Percentiles rank a stretch among this genome's conserved stretches.
These are phyloP conservation scores for Neocrepidodera transversa DNA, from an alignment of 2,888 invertebrate species.

Conservation along the genomic window DNA sequence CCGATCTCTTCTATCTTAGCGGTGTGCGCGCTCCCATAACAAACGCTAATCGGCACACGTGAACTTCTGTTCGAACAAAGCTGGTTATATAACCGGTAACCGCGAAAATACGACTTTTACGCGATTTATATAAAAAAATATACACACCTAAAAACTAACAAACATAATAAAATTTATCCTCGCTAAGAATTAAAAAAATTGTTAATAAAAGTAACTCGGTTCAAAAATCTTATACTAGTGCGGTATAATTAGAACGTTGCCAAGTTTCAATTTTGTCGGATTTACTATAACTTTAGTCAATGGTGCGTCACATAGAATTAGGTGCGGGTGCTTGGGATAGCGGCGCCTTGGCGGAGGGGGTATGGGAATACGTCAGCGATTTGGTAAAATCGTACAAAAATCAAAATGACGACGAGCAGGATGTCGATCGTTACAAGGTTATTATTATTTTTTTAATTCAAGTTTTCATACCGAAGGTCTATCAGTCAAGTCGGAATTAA, in stretches of 20 bases:
- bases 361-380: conserved; percentile 73
- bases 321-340: conserved; percentile 64
- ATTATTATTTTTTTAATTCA: not conserved
- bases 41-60: conserved; percentile 30
- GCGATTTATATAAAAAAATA: no score
- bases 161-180: no score
- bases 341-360: conserved; percentile 66
- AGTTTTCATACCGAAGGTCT: no score
- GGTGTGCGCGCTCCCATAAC: conserved; percentile 26
- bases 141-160: no score
- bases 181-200: no score
- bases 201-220: no score
- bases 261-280: not conserved
- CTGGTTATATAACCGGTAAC: conserved; percentile 4
- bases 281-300: conserved; percentile 35
- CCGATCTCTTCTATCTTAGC: conserved; percentile 25
- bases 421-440: conserved; percentile 40
- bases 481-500: no score
- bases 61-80: conserved; percentile 11
- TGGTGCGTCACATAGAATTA: conserved; percentile 57
- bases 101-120: no score
- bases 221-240: no score
- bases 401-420: conserved; percentile 38
- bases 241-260: no score
- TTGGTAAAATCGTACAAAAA: conserved; percentile 66